Base-by-base conservation (phyloP, 1,140 invertebrate genomes). In the Microvelia longipes region DNA sequence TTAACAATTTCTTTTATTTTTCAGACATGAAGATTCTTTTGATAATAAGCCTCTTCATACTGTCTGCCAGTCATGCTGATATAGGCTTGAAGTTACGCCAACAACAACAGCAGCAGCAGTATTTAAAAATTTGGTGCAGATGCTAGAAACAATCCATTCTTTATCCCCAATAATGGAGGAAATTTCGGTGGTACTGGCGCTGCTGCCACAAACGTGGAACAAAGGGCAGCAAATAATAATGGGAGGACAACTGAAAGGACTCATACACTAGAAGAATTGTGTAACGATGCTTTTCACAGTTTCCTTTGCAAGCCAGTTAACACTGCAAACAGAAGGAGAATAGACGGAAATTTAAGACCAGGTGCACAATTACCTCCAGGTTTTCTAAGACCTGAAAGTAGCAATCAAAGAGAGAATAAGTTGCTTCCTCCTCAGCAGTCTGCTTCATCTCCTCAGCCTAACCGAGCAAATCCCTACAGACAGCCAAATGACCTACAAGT, bases 201-300 rank as follows among this genome's bases (percentile, higher is more conserved):
- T 25, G 14, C 62, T 25, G 61, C 67, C 19, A 27, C 28, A 26
- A 28, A 35, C 24, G 28, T 29, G 1, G 63, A 68, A 14, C n/a
- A 28, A 11, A 19, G 25, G 2, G 19, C 11, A 15, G n/a, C 28
- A 14, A 35, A 69, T 2, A n/a, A 30, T 2, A n/a, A n/a, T n/a
- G n/a, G n/a, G n/a, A 24, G 1, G 1, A 27, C 26, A 15, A 63
- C 29, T 28, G 70, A 67, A 28, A 63, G 67, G 28, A 64, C 28
- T 2, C 70, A 73, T 25, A 71, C 69, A 2, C 28, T 73, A 27
- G 70, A 73, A 63, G 65, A 68, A 29, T 61, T 73, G 24, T 73
- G 72, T 26, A 73, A 71, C 30, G 72, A 73, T 50, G 70, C 72
- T 2, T 73, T 73, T 60, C 72, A 73, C 35, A 73, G 72, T 50